Evolutionary conservation across 2,888 invertebrate species (phyloP).

Genomic region (Bellardia pandia): DNA sequence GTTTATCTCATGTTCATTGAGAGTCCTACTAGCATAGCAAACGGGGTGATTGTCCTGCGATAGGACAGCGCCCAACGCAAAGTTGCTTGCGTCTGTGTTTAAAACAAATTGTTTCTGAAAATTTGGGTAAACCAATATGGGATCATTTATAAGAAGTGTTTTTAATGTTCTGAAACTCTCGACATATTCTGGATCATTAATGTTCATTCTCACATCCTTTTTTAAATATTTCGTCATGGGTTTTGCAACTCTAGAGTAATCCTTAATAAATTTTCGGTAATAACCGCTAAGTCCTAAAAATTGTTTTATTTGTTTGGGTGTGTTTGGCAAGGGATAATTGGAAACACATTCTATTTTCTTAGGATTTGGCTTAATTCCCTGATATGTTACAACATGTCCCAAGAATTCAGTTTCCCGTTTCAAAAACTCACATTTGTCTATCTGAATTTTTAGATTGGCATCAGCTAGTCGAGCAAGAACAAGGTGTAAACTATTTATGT

Average conservation of each 20-base stretch:
- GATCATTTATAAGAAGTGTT: too few species aligned
- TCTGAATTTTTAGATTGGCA: slow-evolving; percentile 61
- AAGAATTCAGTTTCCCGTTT: not conserved
- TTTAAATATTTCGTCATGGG: slow-evolving; percentile 71
- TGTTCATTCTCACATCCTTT: too few species aligned
- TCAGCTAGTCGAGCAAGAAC: not conserved
- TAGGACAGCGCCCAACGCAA: slow-evolving; percentile 65
- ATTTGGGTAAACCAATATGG: slow-evolving; percentile 78
- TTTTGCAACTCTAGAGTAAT: slow-evolving; percentile 45
- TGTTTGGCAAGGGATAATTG: too few species aligned
- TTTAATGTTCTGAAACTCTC: too few species aligned
- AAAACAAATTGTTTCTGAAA: slow-evolving; percentile 73
- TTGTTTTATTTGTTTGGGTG: too few species aligned
- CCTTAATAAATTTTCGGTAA: too few species aligned
- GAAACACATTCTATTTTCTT: too few species aligned
- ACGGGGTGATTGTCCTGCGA: slow-evolving; percentile 47
- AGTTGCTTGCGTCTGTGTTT: slow-evolving; percentile 70
- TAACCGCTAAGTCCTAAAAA: too few species aligned
- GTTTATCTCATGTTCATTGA: slow-evolving; percentile 74
- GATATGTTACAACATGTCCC: too few species aligned
- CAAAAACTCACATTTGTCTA: slow-evolving; percentile 35
- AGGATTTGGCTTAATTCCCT: too few species aligned
- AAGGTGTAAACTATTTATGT: too few species aligned
- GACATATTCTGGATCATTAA: too few species aligned
- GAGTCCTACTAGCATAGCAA: slow-evolving; percentile 74